Percentiles rank a stretch among this genome's conserved stretches.
These are phyloP conservation scores for Drosophila macrothrix DNA, from an alignment of 2,888 invertebrate genomes.

Conservation along the genomic window DNA sequence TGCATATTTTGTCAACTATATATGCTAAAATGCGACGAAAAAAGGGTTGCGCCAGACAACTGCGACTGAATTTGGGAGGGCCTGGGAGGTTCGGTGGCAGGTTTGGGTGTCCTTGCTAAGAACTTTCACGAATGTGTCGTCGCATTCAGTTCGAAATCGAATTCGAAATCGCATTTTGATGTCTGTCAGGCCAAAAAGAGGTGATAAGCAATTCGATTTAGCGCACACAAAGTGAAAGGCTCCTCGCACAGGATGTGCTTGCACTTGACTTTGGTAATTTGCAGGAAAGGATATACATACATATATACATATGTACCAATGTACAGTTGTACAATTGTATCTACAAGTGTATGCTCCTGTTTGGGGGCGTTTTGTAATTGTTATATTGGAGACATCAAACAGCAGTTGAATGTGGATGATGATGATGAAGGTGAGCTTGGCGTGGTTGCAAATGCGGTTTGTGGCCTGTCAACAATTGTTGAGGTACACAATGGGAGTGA, in stretches of 20 bases:
- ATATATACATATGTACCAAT: neutral
- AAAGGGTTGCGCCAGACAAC: constrained; percentile 45
- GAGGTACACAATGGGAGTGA: neutral
- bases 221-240: constrained; percentile 6
- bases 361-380: constrained; percentile 40
- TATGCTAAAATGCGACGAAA: constrained; percentile 47
- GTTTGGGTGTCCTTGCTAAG: constrained; percentile 13
- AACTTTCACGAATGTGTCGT: constrained; percentile 56
- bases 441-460: neutral
- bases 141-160: constrained; percentile 15
- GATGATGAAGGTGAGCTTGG: neutral
- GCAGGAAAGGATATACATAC: neutral
- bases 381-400: constrained; percentile 22
- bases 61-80: constrained; percentile 15
- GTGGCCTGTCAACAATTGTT: constrained; percentile 5
- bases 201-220: constrained; percentile 70
- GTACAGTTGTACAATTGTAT: neutral
- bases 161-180: constrained; percentile 38
- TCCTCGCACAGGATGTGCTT: constrained; percentile 29
- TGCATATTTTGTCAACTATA: constrained; percentile 75
- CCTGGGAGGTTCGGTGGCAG: no score
- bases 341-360: neutral
- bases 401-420: constrained; percentile 1
- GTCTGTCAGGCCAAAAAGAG: constrained; percentile 54
- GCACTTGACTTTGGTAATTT: constrained; percentile 51